These are phyloP conservation scores for Oscarella lobularis DNA, from an alignment of 37 sponge, comb jelly and placozoan species.

Conservation along the genomic window DNA sequence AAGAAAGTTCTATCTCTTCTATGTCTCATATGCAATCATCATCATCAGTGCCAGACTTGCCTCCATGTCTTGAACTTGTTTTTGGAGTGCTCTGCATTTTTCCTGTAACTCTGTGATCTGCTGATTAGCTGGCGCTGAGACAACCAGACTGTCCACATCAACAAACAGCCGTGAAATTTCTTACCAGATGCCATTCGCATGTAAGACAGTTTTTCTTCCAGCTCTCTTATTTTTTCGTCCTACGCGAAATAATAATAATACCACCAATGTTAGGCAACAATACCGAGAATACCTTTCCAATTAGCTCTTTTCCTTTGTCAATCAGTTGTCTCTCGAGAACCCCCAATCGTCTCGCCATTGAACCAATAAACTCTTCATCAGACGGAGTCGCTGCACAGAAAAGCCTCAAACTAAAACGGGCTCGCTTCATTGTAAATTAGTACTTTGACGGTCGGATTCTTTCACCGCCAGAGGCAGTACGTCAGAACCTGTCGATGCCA, in stretches of 20 bases:
- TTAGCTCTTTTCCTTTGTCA: constrained; percentile 34
- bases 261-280: constrained; percentile 17
- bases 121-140: no score
- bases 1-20: constrained; percentile 59
- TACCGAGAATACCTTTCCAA: no score
- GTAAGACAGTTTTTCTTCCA: constrained; percentile 32
- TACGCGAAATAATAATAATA: background rate
- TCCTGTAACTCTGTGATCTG: constrained; percentile 3
- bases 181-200: background rate
- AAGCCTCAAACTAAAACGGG: no score
- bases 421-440: no score
- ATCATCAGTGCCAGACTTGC: constrained; percentile 21
- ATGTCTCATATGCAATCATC: background rate
- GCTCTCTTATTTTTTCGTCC: constrained; percentile 11
- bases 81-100: constrained; percentile 40
- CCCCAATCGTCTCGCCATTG: constrained; percentile 52
- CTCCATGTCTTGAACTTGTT: constrained; percentile 80
- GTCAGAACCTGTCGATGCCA: no score
- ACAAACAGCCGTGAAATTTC: background rate
- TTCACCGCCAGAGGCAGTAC: no score
- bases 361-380: constrained; percentile 47
- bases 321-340: constrained; percentile 51
- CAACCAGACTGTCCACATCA: constrained; percentile 7
- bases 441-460: no score
- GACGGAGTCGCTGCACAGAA: no score